Evolutionary conservation across 2,113 vertebrate species (phyloP), one percentile per base, ranked within the genome.

Genomic region (Nothobranchius furzeri): DNA sequence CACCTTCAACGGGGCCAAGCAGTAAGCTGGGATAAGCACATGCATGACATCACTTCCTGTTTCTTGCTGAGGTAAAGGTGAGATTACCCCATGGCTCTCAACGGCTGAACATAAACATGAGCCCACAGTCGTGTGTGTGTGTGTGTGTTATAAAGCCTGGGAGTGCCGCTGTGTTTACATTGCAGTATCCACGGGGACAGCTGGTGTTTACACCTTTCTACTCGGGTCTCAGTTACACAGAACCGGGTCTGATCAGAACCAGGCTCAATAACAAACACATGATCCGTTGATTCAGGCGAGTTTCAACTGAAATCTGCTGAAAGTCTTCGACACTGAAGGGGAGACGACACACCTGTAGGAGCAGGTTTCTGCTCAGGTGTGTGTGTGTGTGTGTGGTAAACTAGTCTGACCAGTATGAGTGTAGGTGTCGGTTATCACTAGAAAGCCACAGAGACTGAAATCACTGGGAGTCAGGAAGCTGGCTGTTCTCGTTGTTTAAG

Each of bases 1-100:
- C 9, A 94, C 93, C 73, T 96, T 97, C 51, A 52, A 74, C 1
- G 94, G 89, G 6, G 75, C 78, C 20, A 92, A 85, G 82, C 97
- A 99, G 45, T 94, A 92, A 24, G 84, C 97, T 99, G 75, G 48
- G 42, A 53, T 9, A 30, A 50, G 17, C 43, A 55, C 17, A 12
- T 5, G n/a, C 43, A 54, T 67, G 47, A 68, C 58, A 75, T 62
- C 58, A 61, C 64, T 64, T 64, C 54, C 60, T 72, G 70, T 50
- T 49, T 3, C 17, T 15, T 14, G 36, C 49, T 25, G 9, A 43
- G 37, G 2, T 14, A 9, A 45, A 7, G 8, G 13, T 47, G 9
- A 56, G 37, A 24, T 42, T 45, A 50, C 37, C 20, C 12, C 6
- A 52, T 5, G 12, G 9, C 15, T 37, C 49, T 49, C 3, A n/a